phyloP scores from a whole-genome alignment of 1,140 invertebrate genomes.

The Antheraea pernyi region DNA sequence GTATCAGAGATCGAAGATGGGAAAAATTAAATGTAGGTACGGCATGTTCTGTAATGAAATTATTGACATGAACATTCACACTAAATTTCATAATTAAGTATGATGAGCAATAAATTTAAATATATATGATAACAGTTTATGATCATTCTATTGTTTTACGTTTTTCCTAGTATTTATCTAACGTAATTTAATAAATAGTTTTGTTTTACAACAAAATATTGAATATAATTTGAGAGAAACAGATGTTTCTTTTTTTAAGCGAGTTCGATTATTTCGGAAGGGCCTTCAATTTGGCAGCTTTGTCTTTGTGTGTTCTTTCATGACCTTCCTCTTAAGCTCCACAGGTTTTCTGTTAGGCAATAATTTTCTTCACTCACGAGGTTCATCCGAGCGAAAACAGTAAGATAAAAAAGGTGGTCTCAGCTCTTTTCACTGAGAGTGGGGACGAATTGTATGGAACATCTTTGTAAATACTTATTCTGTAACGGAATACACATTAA shows the following conservation, averaged over 20 bases:
- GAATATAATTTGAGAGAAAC: neutral
- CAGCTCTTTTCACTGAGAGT: conserved; percentile 41
- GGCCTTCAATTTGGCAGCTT: conserved; percentile 34
- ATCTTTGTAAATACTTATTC: neutral
- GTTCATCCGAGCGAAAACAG: conserved; percentile 56
- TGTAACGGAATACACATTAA: neutral
- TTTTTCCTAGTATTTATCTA: neutral
- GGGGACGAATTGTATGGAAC: neutral
- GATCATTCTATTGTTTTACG: no score
- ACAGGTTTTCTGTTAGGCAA: conserved; percentile 52
- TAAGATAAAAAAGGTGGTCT: conserved; percentile 59
- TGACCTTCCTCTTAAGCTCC: conserved; percentile 39
- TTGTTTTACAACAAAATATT: neutral
- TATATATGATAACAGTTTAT: no score
- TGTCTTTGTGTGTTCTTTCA: conserved; percentile 37
- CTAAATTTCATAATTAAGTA: no score
- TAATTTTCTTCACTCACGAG: conserved; percentile 53
- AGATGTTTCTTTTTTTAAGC: neutral
- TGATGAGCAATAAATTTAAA: no score
- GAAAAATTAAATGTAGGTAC: no score
- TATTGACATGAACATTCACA: no score
- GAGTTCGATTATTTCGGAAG: conserved; percentile 27
- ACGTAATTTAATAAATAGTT: neutral
- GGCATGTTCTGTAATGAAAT: no score
- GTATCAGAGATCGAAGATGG: no score